A percentile compares a stretch with the other conserved stretches of the same genome.
phyloP scores from a whole-genome alignment of 2,113 vertebrate species.

The Grantiella picta region DNA sequence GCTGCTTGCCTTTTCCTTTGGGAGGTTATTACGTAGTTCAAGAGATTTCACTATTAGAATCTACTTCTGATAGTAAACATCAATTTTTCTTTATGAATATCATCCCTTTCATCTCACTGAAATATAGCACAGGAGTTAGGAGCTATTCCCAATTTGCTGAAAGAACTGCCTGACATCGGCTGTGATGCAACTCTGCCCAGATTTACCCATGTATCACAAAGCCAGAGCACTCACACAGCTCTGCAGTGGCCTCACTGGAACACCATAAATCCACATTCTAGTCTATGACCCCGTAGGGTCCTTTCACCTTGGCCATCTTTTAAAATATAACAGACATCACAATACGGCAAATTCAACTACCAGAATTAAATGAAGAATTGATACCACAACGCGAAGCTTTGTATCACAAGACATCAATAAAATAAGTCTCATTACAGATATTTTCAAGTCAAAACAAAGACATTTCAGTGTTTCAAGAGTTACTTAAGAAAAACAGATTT shows the following conservation, averaged over 20 bases:
- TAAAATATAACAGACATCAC: neutral
- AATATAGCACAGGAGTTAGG: neutral
- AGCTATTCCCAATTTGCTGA: neutral
- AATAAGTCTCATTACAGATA: neutral
- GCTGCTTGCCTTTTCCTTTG: conserved; percentile 38
- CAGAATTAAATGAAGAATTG: neutral
- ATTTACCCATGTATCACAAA: neutral
- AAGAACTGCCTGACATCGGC: neutral
- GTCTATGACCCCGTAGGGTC: neutral
- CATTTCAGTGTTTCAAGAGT: neutral
- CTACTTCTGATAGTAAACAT: conserved; percentile 2
- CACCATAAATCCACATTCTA: neutral
- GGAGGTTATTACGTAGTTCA: conserved; percentile 38
- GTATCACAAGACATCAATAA: neutral
- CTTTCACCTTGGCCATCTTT: neutral
- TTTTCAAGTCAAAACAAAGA: neutral
- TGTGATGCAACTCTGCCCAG: neutral
- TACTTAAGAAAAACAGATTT: neutral
- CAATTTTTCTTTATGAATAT: conserved; percentile 10
- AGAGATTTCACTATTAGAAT: conserved; percentile 43
- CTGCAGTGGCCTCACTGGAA: neutral
- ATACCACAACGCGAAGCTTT: accelerated
- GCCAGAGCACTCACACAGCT: neutral
- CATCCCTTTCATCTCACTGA: conserved; percentile 4
- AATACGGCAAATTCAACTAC: neutral